These are phyloP conservation scores for Alligator sinensis DNA, from an alignment of 2,113 vertebrate genomes.

Conservation along the genomic window DNA sequence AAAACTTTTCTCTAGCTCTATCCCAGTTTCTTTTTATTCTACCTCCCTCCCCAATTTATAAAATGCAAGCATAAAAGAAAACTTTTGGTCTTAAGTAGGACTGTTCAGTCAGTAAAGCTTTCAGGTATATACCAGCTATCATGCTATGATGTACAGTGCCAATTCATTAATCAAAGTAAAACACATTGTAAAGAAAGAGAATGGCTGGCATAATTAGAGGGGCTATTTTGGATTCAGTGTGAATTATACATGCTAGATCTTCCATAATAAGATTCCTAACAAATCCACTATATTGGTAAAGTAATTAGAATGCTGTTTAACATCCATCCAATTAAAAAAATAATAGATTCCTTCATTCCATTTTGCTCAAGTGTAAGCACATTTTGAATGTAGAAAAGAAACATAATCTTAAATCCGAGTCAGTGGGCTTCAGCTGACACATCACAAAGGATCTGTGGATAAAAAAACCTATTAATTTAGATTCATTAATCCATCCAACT, in stretches of 20 bases:
- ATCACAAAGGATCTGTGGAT: background rate
- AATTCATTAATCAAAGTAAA: constrained; percentile 47
- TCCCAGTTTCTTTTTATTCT: background rate
- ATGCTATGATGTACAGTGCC: background rate
- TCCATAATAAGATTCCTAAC: constrained; percentile 13
- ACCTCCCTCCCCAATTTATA: accelerated
- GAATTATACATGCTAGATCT: constrained; percentile 36
- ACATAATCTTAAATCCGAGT: background rate
- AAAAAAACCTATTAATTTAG: background rate
- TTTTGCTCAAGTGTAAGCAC: background rate
- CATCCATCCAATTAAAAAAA: background rate
- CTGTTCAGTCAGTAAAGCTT: constrained; percentile 3
- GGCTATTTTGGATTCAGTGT: constrained; percentile 25
- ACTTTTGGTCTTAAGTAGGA: background rate
- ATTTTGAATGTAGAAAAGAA: background rate
- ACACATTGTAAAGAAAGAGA: background rate
- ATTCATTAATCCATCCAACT: background rate
- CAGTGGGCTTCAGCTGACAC: background rate
- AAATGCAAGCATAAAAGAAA: background rate
- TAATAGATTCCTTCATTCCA: background rate
- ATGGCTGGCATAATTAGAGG: constrained; percentile 22
- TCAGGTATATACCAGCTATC: background rate
- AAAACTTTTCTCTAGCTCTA: background rate
- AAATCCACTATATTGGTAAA: background rate
- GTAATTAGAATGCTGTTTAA: background rate